Evolutionary conservation across 2,113 vertebrate species (phyloP).

Genomic region (Amphiprion ocellaris): DNA sequence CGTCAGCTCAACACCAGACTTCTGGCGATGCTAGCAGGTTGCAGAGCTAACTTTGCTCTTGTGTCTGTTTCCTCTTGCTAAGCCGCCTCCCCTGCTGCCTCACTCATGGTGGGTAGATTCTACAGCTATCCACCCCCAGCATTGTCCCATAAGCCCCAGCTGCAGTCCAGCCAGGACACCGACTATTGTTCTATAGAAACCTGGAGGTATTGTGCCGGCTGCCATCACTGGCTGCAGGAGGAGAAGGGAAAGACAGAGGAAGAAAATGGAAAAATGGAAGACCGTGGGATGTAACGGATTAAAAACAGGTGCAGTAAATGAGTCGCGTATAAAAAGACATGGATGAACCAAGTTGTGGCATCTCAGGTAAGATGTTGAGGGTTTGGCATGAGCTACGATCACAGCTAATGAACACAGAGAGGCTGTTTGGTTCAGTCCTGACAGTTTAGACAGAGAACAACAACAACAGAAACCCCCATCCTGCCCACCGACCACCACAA

Average conservation of each 20-base stretch:
- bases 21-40: too few relatives aligned
- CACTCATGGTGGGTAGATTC: too few relatives aligned
- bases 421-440: not conserved
- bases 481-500: constrained; percentile 7
- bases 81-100: not conserved
- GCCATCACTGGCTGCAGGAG: not conserved
- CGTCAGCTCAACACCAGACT: too few relatives aligned
- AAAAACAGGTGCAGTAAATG: not conserved
- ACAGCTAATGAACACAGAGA: not conserved
- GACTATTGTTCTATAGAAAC: constrained; percentile 79
- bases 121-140: constrained; percentile 77
- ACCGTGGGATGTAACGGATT: not conserved
- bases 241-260: not conserved
- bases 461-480: constrained; percentile 32
- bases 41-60: not conserved
- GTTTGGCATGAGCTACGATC: constrained; percentile 30
- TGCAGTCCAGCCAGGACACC: constrained; percentile 3
- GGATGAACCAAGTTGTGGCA: not conserved
- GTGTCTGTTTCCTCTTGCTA: not conserved
- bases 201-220: too few relatives aligned
- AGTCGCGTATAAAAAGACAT: not conserved
- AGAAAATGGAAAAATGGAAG: not conserved
- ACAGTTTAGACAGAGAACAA: not conserved
- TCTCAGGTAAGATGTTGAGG: not conserved
- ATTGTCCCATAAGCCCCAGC: constrained; percentile 26